Percentiles rank a stretch among this genome's conserved stretches.
Evolutionary conservation across 2,888 invertebrate genomes (phyloP).

Genomic region (Magallana nippona): DNA sequence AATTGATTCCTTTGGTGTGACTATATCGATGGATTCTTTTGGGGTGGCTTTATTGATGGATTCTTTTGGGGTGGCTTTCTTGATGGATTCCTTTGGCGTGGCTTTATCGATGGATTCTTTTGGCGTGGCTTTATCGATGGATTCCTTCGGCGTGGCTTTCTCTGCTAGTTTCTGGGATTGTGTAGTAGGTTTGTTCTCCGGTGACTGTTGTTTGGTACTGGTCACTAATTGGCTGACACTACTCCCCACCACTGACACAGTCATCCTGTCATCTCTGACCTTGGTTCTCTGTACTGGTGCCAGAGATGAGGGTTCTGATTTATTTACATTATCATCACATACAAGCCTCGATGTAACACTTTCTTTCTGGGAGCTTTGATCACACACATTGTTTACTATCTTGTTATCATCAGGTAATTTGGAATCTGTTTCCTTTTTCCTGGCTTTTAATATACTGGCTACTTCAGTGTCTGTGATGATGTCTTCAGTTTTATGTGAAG

Average conservation of each 20-base stretch:
- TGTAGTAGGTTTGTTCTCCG: not conserved
- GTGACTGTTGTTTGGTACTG: not conserved
- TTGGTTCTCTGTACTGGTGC: slow-evolving; percentile 2
- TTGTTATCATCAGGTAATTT: slow-evolving; percentile 35
- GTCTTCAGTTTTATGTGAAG: slow-evolving; percentile 48
- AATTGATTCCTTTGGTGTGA: not conserved
- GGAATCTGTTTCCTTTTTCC: slow-evolving; percentile 65
- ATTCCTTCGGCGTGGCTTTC: not conserved
- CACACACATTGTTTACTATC: not conserved
- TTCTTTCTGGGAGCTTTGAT: slow-evolving; percentile 1
- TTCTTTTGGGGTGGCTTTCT: not conserved
- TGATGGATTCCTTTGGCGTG: no score
- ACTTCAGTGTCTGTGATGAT: slow-evolving; percentile 66
- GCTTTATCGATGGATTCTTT: not conserved
- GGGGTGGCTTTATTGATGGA: not conserved
- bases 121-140: not conserved
- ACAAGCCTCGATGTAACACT: not conserved
- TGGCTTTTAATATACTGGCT: slow-evolving; percentile 59
- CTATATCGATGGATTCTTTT: no score
- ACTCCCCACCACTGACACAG: not conserved
- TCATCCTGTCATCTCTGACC: not conserved
- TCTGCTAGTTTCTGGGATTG: not conserved
- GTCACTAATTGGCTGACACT: slow-evolving; percentile 11
- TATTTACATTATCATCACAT: slow-evolving; percentile 11
- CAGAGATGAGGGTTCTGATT: slow-evolving; percentile 6